phyloP scores from a whole-genome alignment of 2,888 invertebrate species.

The Drosophila multiciliata region DNA sequence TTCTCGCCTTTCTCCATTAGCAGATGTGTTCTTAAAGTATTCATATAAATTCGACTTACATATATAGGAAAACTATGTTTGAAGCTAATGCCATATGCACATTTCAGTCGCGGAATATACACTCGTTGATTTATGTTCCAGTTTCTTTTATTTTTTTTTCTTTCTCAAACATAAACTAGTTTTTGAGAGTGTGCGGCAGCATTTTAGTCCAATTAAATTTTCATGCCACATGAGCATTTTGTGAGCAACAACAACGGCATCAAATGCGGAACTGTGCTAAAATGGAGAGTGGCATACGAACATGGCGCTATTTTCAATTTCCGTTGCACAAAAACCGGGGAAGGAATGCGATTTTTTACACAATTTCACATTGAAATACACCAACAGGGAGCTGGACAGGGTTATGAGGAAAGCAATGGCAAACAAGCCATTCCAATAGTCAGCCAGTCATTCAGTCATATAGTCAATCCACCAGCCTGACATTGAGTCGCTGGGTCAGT shows the following conservation, averaged over 20 bases:
- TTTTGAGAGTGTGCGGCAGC: slow-evolving; percentile 70
- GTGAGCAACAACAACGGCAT: slow-evolving; percentile 35
- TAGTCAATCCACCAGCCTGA: neutral
- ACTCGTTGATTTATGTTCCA: slow-evolving; percentile 69
- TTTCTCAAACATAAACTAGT: slow-evolving; percentile 64
- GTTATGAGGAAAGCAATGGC: neutral
- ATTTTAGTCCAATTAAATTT: slow-evolving; percentile 78
- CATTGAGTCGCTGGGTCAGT: neutral
- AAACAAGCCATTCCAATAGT: slow-evolving; percentile 17
- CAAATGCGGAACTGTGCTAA: slow-evolving; percentile 21
- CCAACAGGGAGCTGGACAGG: neutral
- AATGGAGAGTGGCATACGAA: slow-evolving; percentile 51
- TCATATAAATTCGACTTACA: neutral
- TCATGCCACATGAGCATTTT: slow-evolving; percentile 76
- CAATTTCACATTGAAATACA: slow-evolving; percentile 49
- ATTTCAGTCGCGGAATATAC: slow-evolving; percentile 62
- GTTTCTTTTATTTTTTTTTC: slow-evolving; percentile 30
- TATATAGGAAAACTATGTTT: slow-evolving; percentile 34
- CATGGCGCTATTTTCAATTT: slow-evolving; percentile 73
- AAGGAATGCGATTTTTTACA: slow-evolving; percentile 69
- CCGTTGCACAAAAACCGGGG: slow-evolving; percentile 53
- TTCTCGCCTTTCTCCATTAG: neutral
- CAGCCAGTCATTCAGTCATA: slow-evolving; percentile 8
- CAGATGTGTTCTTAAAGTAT: neutral
- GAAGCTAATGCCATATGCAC: slow-evolving; percentile 70